phyloP scores from a whole-genome alignment of 2,797 vertebrate genomes.

The Acropternis orthonyx region DNA sequence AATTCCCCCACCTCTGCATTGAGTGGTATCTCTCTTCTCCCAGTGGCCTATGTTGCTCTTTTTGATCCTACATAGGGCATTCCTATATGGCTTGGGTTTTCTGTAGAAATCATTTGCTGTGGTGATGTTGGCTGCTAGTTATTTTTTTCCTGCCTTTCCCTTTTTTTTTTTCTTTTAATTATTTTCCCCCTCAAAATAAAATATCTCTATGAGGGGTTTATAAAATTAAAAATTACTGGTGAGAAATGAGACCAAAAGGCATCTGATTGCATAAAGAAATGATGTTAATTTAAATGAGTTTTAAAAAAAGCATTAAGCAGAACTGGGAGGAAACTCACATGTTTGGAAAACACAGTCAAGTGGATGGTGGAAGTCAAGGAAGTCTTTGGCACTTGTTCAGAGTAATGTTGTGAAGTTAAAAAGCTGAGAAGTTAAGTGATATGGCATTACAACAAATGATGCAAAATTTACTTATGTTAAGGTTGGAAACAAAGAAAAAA shows the following conservation, averaged over 20 bases:
- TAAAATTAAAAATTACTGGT: neutral
- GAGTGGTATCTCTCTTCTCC: neutral
- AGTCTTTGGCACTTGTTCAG: neutral
- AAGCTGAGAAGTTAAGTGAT: neutral
- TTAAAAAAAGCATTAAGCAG: neutral
- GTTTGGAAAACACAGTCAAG: neutral
- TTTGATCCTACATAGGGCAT: neutral
- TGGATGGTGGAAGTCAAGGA: neutral
- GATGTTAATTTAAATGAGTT: neutral
- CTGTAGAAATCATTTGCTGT: neutral
- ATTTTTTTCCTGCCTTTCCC: neutral
- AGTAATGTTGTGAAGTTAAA: neutral
- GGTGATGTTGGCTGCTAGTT: neutral
- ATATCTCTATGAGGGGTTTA: neutral
- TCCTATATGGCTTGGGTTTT: neutral
- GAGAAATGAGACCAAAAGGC: neutral
- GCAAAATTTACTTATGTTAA: neutral
- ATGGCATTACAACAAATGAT: neutral
- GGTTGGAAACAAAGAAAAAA: neutral
- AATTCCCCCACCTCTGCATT: rapidly evolving
- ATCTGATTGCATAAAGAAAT: neutral
- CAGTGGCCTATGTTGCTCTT: neutral
- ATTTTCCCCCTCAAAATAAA: neutral
- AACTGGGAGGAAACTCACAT: neutral
- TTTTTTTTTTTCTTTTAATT: too few species aligned